Conservation (phyloP, 2,797 vertebrate species). For the Cuculus canorus region DNA sequence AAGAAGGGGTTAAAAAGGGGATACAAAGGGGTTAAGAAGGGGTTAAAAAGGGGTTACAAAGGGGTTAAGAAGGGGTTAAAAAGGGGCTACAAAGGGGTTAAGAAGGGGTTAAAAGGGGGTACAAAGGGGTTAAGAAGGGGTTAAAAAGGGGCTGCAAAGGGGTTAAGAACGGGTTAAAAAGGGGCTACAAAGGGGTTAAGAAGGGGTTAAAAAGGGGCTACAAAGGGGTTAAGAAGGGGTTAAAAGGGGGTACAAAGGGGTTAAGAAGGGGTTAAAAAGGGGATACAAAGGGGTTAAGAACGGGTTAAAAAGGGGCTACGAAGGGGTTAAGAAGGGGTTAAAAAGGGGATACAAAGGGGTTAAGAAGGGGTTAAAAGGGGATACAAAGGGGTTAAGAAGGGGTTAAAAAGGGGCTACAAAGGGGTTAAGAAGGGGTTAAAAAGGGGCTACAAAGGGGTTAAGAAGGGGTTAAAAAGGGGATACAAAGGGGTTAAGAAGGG, state of each 20-base stretch:
- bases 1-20: no score
- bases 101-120: no score
- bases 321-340: not conserved
- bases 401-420: not conserved
- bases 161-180: not conserved
- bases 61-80: no score
- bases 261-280: no score
- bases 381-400: not conserved
- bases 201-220: no score
- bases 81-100: no score
- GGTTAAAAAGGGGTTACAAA: no score
- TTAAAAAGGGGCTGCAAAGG: accelerated
- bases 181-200: not conserved
- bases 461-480: not conserved
- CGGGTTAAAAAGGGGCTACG: not conserved
- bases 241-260: no score
- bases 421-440: not conserved
- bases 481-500: not conserved
- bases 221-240: no score
- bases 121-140: not conserved
- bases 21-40: no score
- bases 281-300: not conserved
- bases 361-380: not conserved
- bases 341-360: not conserved
- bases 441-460: not conserved